Base-by-base conservation (phyloP, 92 coral and sea anemone species). In the Epizoanthus rinbou region DNA sequence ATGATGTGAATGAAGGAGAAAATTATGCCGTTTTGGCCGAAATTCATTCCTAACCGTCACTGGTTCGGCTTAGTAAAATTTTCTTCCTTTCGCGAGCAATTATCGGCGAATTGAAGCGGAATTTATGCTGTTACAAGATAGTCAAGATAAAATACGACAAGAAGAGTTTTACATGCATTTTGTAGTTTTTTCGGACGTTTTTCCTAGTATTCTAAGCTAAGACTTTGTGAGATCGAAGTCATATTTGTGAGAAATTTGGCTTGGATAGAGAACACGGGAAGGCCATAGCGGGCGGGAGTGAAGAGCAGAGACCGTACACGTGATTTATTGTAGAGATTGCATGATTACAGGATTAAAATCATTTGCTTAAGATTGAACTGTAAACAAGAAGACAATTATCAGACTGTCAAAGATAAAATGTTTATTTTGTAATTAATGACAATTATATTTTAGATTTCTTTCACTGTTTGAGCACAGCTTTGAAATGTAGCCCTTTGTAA, bases 311-410 rank as follows among this genome's bases (percentile, higher is more conserved):
- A 50, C 37, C 13, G 19, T 9, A 17, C 3, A 37, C 31, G 41
- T 39, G 39, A 68, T 60, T 35, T 60, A 60, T 59, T 59, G 8
- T 56, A 78, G 54, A 62, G 52, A 59, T 41, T 78, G 35, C 13
- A 11, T 39, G 69, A 78, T 78, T 78, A 62, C 2, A 60, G 58
- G 57, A 71, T 71, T 71, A 3, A 25, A 71, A 43, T 71, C 75
- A 43, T 71, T 71, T 71, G 24, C 66, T 57, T 50, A 73, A 15
- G 64, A 65, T 37, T 60, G 45, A 78, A 60, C 19, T 41, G 37
- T 78, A 78, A 78, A 78, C 82, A 78, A 59, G n/a, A 76, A 37
- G 82, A 78, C 82, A 14, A 14, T 37, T 76, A 50, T 78, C 64
- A 33, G 70, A 22, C 39, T 7, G 58, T 17, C 33, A 37, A 37